phyloP scores from a whole-genome alignment of 2,888 invertebrate species.

The Spatulosminthurus flaviceps region DNA sequence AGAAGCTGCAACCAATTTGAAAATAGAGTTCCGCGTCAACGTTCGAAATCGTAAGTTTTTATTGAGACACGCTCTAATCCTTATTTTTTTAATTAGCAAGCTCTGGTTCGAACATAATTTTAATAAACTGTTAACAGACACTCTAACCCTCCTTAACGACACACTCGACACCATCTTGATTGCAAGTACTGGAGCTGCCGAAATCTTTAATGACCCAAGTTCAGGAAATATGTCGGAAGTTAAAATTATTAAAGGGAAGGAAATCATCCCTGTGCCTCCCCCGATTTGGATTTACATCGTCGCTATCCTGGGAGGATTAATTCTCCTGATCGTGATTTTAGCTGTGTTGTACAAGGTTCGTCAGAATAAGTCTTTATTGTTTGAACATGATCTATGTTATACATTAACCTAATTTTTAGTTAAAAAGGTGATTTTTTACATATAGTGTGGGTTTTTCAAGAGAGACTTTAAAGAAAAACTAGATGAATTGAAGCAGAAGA shows the following conservation, averaged over 20 bases:
- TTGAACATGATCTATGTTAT: too few species aligned
- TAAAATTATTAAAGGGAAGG: neutral
- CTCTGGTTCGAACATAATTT: too few species aligned
- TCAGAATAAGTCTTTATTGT: neutral
- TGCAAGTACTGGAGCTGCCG: neutral
- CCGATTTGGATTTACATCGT: neutral
- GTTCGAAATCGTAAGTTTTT: too few species aligned
- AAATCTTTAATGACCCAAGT: neutral
- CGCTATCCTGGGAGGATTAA: neutral
- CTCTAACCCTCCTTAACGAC: neutral
- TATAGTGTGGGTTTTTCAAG: slow-evolving; percentile 23
- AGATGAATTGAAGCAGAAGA: neutral
- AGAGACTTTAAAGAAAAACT: neutral
- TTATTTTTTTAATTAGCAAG: too few species aligned
- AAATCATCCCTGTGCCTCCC: neutral
- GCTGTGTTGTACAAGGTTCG: slow-evolving; percentile 8
- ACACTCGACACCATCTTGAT: neutral
- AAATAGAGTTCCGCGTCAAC: neutral
- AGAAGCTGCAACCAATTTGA: neutral
- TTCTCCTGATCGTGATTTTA: neutral
- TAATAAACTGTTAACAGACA: too few species aligned
- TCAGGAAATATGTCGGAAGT: neutral
- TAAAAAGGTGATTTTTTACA: neutral
- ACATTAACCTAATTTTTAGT: neutral
- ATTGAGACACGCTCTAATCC: too few species aligned